These are phyloP conservation scores for Papilio dardanus DNA, from an alignment of 1,140 invertebrate genomes.

Conservation along the genomic window DNA sequence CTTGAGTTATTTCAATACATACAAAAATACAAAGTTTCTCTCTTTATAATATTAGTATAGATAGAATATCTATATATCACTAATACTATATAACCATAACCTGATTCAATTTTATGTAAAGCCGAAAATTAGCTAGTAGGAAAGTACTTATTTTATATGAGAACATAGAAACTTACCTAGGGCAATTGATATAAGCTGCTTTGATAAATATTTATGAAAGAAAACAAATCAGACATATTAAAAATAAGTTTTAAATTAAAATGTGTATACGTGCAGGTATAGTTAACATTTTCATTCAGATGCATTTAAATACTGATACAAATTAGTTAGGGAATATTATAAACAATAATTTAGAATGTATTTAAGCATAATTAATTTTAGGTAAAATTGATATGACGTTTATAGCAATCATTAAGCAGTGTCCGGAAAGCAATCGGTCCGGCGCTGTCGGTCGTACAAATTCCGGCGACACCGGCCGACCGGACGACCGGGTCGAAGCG, in stretches of 20 bases:
- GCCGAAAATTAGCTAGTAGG: too few relatives aligned
- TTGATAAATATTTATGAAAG: too few relatives aligned
- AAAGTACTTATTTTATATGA: too few relatives aligned
- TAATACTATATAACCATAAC: too few relatives aligned
- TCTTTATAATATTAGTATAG: too few relatives aligned
- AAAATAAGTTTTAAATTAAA: background rate
- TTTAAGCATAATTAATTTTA: background rate
- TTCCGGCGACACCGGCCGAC: slow-evolving; percentile 20
- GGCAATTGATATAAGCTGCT: too few relatives aligned
- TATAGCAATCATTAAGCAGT: background rate
- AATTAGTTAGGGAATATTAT: background rate
- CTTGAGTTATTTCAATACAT: too few relatives aligned
- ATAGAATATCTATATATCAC: too few relatives aligned
- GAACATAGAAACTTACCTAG: too few relatives aligned
- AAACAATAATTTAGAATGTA: background rate
- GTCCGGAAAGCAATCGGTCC: slow-evolving; percentile 18
- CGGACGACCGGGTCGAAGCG: slow-evolving; percentile 10
- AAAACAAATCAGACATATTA: background rate
- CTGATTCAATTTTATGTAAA: too few relatives aligned
- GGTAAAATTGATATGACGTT: background rate
- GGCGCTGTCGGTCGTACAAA: background rate
- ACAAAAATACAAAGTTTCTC: too few relatives aligned
- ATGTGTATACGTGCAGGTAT: background rate
- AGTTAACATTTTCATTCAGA: background rate
- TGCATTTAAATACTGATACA: background rate